These are phyloP conservation scores for Plebejus argus DNA, from an alignment of 2,888 invertebrate genomes.

Conservation along the genomic window DNA sequence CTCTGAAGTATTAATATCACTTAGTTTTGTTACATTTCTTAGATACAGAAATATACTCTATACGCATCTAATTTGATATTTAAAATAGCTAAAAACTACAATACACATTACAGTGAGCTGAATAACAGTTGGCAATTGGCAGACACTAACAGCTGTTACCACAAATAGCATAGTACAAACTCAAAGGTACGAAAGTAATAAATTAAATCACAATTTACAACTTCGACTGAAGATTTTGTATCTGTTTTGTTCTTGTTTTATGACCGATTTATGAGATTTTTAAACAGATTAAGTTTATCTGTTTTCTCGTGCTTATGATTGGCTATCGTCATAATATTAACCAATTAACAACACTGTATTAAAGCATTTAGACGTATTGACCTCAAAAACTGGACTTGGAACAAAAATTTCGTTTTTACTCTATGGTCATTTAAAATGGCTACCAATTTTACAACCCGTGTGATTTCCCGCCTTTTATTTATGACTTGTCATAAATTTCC, in stretches of 20 bases:
- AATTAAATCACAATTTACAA: neutral
- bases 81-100: neutral
- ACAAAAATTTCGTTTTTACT: conserved; percentile 10
- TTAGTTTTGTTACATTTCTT: too few species aligned
- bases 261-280: neutral
- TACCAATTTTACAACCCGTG: conserved; percentile 48
- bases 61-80: neutral
- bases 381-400: neutral
- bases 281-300: too few species aligned
- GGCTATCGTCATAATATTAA: too few species aligned
- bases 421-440: conserved; percentile 45
- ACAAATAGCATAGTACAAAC: conserved; percentile 1
- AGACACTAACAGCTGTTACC: neutral
- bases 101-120: neutral
- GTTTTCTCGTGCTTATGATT: too few species aligned
- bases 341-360: neutral
- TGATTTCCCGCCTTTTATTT: conserved; percentile 54
- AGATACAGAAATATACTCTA: too few species aligned
- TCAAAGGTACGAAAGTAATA: neutral
- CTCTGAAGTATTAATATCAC: too few species aligned
- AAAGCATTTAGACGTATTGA: too few species aligned
- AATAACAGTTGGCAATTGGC: conserved; percentile 1
- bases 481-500: conserved; percentile 51
- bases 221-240: neutral
- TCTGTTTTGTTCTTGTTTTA: neutral